Evolutionary conservation across 2,888 invertebrate genomes (phyloP), one percentile per base, ranked within the genome.

Genomic region (Athalia cordata): DNA sequence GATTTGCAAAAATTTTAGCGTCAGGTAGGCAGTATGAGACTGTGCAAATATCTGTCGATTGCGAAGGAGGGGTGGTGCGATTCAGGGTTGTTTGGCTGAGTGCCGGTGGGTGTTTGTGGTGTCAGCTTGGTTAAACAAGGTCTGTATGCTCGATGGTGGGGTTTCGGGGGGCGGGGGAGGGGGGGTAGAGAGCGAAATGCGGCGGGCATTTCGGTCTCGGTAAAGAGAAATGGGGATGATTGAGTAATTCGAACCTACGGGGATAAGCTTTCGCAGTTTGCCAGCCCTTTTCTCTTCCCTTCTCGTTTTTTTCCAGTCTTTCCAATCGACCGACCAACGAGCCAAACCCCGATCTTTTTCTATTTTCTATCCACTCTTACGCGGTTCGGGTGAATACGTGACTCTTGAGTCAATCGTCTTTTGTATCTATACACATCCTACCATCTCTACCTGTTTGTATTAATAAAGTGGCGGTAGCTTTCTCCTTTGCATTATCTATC

Each of bases 381-480:
- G 7, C 15, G 7, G 49, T 8, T 15, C 7, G 67, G 49, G 0
- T 49, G 15, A 47, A 57, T 11, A 70, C 70, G 70, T 70, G 70
- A 70, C 70, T 70, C 70, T 70, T 43, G 70, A 70, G 55, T 70
- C 70, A 70, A 70, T 70, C n/a, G 55, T 68, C n/a, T 11, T 43
- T 43, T 65, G 65, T 49, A 47, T 65, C n/a, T 13, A 29, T 29
- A 29, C 29, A 29, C 29, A 29, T 29, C 29, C 29, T 29, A 0
- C 29, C 29, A 2, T 29, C 29, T 29, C 29, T 29, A 29, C 29
- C 29, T 29, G 29, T 29, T 29, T 29, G 29, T 29, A 29, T 29
- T 29, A 29, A 29, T 29, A 29, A 29, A 55, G 8, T 55, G 9
- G 55, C 8, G 55, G n/a, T 55, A 55, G 55, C 9, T 3, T 55